Conservation (phyloP, 2,888 invertebrate species). For the Ectropis crepuscularia region DNA sequence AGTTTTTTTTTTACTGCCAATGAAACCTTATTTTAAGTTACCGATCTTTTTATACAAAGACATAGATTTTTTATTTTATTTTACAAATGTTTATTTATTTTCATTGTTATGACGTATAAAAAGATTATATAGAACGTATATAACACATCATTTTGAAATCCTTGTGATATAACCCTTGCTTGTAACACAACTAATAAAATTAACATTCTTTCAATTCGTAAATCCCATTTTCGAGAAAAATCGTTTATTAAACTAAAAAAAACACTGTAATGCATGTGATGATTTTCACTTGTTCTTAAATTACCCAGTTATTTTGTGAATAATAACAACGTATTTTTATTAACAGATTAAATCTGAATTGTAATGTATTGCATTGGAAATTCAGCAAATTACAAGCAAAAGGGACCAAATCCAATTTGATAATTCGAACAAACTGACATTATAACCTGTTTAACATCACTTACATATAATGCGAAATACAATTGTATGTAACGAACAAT, state of each 20-base stretch:
- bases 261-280: slow-evolving; percentile 63
- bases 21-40: slow-evolving; percentile 74
- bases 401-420: slow-evolving; percentile 82
- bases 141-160: slow-evolving; percentile 60
- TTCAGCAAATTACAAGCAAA: slow-evolving; percentile 81
- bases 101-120: slow-evolving; percentile 51
- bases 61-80: slow-evolving; percentile 64
- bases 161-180: slow-evolving; percentile 83
- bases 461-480: slow-evolving; percentile 68
- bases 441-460: slow-evolving; percentile 72
- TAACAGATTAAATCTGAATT: slow-evolving; percentile 69
- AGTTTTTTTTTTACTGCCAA: slow-evolving; percentile 71
- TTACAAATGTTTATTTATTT: slow-evolving; percentile 57
- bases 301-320: slow-evolving; percentile 64
- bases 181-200: slow-evolving; percentile 82
- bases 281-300: slow-evolving; percentile 52
- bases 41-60: slow-evolving; percentile 77
- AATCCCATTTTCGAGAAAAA: slow-evolving; percentile 40
- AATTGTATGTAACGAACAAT: slow-evolving; percentile 57
- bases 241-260: slow-evolving; percentile 30
- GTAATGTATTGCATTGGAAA: slow-evolving; percentile 58
- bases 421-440: slow-evolving; percentile 57
- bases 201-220: slow-evolving; percentile 65
- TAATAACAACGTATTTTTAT: slow-evolving; percentile 66
- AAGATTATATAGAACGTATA: slow-evolving; percentile 49